phyloP scores from a whole-genome alignment of 1,140 invertebrate genomes.

The Bombus sylvicola region DNA sequence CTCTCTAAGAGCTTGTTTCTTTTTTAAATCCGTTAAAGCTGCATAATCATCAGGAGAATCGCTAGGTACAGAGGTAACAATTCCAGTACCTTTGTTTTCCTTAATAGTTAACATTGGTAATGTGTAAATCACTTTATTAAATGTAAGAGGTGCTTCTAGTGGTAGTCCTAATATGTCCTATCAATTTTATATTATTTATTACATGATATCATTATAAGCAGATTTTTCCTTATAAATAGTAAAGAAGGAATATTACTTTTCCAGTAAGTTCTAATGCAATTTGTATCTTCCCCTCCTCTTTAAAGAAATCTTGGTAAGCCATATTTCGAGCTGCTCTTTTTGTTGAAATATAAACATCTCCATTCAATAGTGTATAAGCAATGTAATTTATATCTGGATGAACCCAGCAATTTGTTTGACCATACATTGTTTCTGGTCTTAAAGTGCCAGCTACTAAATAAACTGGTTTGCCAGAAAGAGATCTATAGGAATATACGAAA shows the following conservation, averaged over 20 bases:
- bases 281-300: constrained; percentile 90
- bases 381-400: constrained; percentile 97
- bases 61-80: constrained; percentile 99
- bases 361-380: constrained; percentile 88
- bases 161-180: constrained; percentile 90
- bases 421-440: constrained; percentile 99
- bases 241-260: constrained; percentile 80
- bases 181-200: constrained; percentile 37
- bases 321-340: constrained; percentile 95
- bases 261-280: constrained; percentile 89
- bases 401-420: constrained; percentile 99
- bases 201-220: background rate
- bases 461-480: constrained; percentile 85
- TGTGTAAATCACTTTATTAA: constrained; percentile 93
- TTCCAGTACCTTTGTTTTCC: constrained; percentile 98
- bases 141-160: constrained; percentile 92
- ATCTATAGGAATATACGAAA: constrained; percentile 77
- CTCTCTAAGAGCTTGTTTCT: constrained; percentile 95
- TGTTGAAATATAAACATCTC: constrained; percentile 93
- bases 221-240: constrained; percentile 3
- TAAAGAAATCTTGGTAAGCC: constrained; percentile 96
- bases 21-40: constrained; percentile 96
- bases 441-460: constrained; percentile 98
- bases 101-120: constrained; percentile 99
- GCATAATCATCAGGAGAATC: constrained; percentile 99